A percentile compares a stretch with the other conserved stretches of the same genome.
These are phyloP conservation scores for Chanos chanos DNA, from an alignment of 2,797 vertebrate genomes.

Conservation along the genomic window DNA sequence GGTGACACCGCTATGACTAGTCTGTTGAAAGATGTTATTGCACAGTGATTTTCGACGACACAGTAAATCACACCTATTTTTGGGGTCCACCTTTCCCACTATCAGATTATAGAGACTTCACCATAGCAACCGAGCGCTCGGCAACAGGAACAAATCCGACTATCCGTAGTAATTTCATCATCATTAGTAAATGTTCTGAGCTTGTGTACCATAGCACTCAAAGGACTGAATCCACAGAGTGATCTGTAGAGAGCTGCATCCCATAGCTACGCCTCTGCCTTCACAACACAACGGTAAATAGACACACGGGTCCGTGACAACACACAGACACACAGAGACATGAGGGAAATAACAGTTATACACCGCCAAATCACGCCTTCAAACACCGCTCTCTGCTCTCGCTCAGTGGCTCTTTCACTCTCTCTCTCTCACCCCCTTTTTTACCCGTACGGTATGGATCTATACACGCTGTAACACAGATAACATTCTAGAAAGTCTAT, in stretches of 20 bases:
- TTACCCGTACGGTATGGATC: too few relatives aligned
- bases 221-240: constrained; percentile 1
- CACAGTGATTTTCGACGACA: constrained; percentile 13
- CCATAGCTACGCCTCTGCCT: constrained; percentile 16
- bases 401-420: constrained; percentile 9
- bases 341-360: too few relatives aligned
- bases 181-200: constrained; percentile 25
- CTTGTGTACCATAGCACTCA: constrained; percentile 15
- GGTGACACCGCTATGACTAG: background rate
- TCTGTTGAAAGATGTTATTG: too few relatives aligned
- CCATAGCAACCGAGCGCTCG: constrained; percentile 42
- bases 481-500: too few relatives aligned
- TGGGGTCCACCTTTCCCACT: constrained; percentile 14
- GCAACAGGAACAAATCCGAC: constrained; percentile 27
- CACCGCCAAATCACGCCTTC: too few relatives aligned
- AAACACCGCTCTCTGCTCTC: too few relatives aligned
- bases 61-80: constrained; percentile 36
- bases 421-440: background rate
- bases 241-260: constrained; percentile 11
- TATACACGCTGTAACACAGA: too few relatives aligned
- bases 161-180: constrained; percentile 44
- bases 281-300: constrained; percentile 14
- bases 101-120: constrained; percentile 32
- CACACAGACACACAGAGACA: background rate
- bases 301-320: background rate